These are phyloP conservation scores for Ricordea florida DNA, from an alignment of 92 coral and sea anemone species.

Conservation along the genomic window DNA sequence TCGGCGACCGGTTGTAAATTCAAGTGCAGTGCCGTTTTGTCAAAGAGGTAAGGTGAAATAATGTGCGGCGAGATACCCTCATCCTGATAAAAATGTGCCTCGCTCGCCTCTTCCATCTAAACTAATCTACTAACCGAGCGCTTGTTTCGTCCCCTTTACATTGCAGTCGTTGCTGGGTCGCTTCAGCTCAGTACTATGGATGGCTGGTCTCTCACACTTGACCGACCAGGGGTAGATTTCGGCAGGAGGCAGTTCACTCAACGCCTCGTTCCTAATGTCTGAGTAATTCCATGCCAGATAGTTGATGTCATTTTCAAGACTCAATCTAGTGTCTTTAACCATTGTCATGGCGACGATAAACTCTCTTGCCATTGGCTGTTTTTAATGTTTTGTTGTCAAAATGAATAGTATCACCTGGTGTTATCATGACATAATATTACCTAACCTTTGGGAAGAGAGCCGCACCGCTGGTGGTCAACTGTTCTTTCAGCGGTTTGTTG, in stretches of 20 bases:
- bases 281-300: slow-evolving; percentile 67
- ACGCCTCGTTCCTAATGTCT: slow-evolving; percentile 32
- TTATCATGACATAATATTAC: slow-evolving; percentile 83
- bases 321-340: slow-evolving; percentile 48
- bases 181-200: slow-evolving; percentile 30
- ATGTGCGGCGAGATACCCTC: slow-evolving; percentile 89
- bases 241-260: slow-evolving; percentile 31
- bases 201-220: slow-evolving; percentile 8
- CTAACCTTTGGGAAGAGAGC: slow-evolving; percentile 56
- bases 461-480: slow-evolving; percentile 25
- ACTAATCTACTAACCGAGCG: slow-evolving; percentile 66
- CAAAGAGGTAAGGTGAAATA: slow-evolving; percentile 91
- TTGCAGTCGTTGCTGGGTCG: not conserved
- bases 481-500: not conserved
- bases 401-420: slow-evolving; percentile 68
- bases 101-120: slow-evolving; percentile 93
- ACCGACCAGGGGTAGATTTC: slow-evolving; percentile 18
- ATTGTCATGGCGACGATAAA: slow-evolving; percentile 48
- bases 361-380: slow-evolving; percentile 58
- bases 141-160: slow-evolving; percentile 23
- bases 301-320: slow-evolving; percentile 54
- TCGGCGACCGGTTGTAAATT: slow-evolving; percentile 86
- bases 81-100: slow-evolving; percentile 95
- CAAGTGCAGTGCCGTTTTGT: slow-evolving; percentile 80
- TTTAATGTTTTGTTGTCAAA: slow-evolving; percentile 43